A percentile compares a stretch with the other conserved stretches of the same genome.
Evolutionary conservation across 2,113 vertebrate genomes (phyloP).

Genomic region (Jaculus jaculus): DNA sequence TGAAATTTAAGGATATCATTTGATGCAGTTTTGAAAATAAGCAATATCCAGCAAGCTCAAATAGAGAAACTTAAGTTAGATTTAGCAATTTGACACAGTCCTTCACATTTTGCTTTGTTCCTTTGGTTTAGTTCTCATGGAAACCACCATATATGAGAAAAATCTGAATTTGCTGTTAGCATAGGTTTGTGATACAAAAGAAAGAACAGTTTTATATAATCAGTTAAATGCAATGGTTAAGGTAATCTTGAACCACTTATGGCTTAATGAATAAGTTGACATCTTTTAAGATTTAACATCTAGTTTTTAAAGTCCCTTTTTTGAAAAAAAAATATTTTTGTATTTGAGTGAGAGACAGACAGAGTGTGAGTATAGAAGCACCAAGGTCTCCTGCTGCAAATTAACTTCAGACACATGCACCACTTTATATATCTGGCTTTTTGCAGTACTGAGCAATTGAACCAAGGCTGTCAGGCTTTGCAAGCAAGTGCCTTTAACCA

Average conservation of each 20-base stretch:
- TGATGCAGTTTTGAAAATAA: not conserved
- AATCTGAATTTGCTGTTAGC: conserved; percentile 31
- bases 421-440: too few relatives aligned
- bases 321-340: too few relatives aligned
- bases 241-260: not conserved
- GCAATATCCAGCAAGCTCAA: not conserved
- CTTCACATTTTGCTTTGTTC: not conserved
- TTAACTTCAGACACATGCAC: too few relatives aligned
- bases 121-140: conserved; percentile 21
- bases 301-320: not conserved
- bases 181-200: not conserved
- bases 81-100: not conserved
- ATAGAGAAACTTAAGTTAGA: not conserved
- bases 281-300: not conserved
- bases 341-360: too few relatives aligned
- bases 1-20: not conserved
- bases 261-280: not conserved
- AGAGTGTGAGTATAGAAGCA: too few relatives aligned
- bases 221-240: not conserved
- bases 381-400: too few relatives aligned
- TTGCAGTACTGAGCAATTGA: too few relatives aligned
- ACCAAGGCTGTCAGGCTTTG: too few relatives aligned
- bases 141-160: conserved; percentile 1
- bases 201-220: not conserved
- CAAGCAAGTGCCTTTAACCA: too few relatives aligned